Base-by-base conservation (phyloP, 92 coral and sea anemone genomes). In the Chrysogorgia sp. region DNA sequence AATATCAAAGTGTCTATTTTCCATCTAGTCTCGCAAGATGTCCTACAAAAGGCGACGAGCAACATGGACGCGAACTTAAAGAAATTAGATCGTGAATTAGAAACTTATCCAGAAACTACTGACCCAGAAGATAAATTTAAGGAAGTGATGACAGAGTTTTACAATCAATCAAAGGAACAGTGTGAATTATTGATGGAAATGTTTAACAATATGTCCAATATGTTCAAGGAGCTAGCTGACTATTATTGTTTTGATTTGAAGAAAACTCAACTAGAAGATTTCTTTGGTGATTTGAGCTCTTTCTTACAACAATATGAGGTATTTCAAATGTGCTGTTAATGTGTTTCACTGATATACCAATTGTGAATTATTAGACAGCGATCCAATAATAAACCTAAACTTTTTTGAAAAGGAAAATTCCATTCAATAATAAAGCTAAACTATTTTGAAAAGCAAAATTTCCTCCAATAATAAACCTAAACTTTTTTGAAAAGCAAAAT, bases 181-280 rank as follows among this genome's bases (percentile, higher is more conserved):
- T 87, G 90, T 20, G 98, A 94, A 34, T 96, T 94, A 30, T 61
- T 94, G 81, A 97, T 91, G 29, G 98, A 94, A 74, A 94, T 94
- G 98, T 92, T 91, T 65, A 91, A 91, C 72, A 94, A 94, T 79
- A 94, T 94, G 98, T 76, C 90, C 48, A 94, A 96, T 15, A 94
- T 94, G 98, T 94, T 86, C 86, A 87, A 86, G 59, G 98, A 94
- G 48, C 90, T 94, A 23, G 87, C 90, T 33, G 91, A 89, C 34
- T 94, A 84, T 81, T 94, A 89, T 71, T 92, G 97, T 62, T 86
- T 94, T 88, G 98, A 94, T 67, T 22, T 84, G 55, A 94, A 94
- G 91, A 94, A 94, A 76, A 86, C 92, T 2, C 84, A 92, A 3
- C 83, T 94, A 83, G 98, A 94, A 63, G 98, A 94, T 68, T 94